Evolutionary conservation across 2,113 vertebrate genomes (phyloP).

Genomic region (Ptilonorhynchus violaceus): DNA sequence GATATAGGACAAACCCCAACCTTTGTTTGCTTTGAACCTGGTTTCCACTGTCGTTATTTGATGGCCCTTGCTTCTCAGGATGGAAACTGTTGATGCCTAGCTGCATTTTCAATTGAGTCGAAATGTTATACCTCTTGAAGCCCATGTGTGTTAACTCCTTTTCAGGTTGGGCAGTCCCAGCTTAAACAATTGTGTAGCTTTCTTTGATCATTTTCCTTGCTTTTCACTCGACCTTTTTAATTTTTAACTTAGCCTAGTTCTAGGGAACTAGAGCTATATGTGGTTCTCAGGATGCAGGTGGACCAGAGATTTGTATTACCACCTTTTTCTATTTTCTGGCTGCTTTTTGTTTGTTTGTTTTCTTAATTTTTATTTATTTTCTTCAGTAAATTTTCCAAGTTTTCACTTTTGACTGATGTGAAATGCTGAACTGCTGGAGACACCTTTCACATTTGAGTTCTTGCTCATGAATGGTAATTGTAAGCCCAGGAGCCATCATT

Average conservation of each 20-base stretch:
- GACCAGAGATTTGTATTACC: neutral
- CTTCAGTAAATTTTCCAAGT: neutral
- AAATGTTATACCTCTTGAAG: neutral
- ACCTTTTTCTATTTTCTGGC: neutral
- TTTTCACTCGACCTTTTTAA: neutral
- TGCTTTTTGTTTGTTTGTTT: neutral
- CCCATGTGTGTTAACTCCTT: neutral
- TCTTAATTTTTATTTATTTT: neutral
- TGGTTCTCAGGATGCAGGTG: neutral
- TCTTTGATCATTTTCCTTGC: neutral
- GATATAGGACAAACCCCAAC: fast-evolving
- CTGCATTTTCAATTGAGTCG: neutral
- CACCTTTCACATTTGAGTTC: neutral
- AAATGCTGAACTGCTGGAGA: neutral
- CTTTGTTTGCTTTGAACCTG: neutral
- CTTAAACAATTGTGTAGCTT: neutral
- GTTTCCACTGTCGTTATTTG: neutral
- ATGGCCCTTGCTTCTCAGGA: neutral
- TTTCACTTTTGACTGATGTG: neutral
- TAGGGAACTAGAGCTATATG: neutral
- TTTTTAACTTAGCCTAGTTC: neutral
- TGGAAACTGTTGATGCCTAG: neutral
- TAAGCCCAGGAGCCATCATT: neutral
- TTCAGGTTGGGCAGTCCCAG: neutral
- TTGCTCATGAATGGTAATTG: neutral